phyloP scores from a whole-genome alignment of 2,797 vertebrate species.

The Cetoscarus ocellatus region DNA sequence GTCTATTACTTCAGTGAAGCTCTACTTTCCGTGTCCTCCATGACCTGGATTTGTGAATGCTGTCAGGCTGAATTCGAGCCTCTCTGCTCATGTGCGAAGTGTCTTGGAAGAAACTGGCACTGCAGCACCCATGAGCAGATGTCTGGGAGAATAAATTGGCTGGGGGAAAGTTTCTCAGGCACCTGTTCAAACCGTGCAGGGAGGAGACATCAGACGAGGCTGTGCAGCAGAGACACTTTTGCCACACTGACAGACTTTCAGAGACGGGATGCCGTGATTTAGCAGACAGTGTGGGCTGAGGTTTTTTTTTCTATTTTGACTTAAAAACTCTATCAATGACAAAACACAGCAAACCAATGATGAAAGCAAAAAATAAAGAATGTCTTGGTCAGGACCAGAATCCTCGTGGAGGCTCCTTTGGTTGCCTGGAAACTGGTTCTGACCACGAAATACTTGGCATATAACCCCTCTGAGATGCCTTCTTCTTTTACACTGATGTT shows the following conservation, averaged over 20 bases:
- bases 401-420: not conserved
- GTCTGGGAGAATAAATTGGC: conserved; percentile 76
- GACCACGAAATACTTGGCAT: not conserved
- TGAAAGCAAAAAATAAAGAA: conserved; percentile 3
- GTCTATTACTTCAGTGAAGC: conserved; percentile 18
- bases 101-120: conserved; percentile 61
- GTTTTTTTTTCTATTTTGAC: conserved; percentile 2
- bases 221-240: conserved; percentile 37
- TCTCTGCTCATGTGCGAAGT: conserved; percentile 49
- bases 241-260: conserved; percentile 50
- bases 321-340: conserved; percentile 38
- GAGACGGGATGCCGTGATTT: conserved; percentile 37
- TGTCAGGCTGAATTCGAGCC: conserved; percentile 52
- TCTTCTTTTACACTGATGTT: not conserved
- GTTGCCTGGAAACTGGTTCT: conserved; percentile 21
- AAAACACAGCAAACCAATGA: conserved; percentile 11
- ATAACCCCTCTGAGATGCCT: no score
- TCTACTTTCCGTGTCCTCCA: conserved; percentile 32
- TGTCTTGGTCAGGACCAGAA: not conserved
- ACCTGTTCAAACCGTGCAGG: conserved; percentile 69
- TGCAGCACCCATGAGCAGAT: conserved; percentile 63
- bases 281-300: conserved; percentile 18
- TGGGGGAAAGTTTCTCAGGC: conserved; percentile 62
- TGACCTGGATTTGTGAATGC: conserved; percentile 51
- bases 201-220: conserved; percentile 60